Evolutionary conservation across 2,113 vertebrate species (phyloP).

Genomic region (Bostrychus sinensis): DNA sequence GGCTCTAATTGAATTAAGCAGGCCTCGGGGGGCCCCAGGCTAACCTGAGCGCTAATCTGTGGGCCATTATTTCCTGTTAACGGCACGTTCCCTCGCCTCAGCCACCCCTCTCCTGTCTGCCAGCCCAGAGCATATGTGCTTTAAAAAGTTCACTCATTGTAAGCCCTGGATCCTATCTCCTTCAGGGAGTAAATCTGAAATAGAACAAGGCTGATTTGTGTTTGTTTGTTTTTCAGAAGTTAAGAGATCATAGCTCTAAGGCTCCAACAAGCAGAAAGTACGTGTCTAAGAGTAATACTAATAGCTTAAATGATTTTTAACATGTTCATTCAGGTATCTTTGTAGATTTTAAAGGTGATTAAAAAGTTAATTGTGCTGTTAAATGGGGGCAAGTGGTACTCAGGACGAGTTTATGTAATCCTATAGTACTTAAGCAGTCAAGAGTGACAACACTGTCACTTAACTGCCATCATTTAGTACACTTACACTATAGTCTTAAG

Average conservation of each 20-base stretch:
- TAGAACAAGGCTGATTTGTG: constrained; percentile 52
- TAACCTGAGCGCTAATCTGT: constrained; percentile 82
- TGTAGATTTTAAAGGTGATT: background rate
- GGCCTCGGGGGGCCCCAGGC: constrained; percentile 75
- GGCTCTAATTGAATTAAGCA: constrained; percentile 84
- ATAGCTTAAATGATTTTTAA: constrained; percentile 22
- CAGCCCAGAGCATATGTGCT: constrained; percentile 69
- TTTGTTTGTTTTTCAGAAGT: constrained; percentile 59
- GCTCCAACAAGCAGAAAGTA: constrained; percentile 29
- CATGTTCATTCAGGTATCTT: constrained; percentile 13
- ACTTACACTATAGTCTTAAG: no score
- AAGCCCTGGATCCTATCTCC: constrained; percentile 61
- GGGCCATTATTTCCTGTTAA: constrained; percentile 82
- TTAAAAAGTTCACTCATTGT: constrained; percentile 70
- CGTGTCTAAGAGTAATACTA: constrained; percentile 45
- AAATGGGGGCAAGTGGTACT: background rate
- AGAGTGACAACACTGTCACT: background rate
- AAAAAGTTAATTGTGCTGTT: background rate
- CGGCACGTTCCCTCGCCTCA: constrained; percentile 61
- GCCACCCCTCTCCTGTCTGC: constrained; percentile 56
- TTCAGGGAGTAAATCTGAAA: constrained; percentile 62
- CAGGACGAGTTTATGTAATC: background rate
- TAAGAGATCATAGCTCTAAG: constrained; percentile 58
- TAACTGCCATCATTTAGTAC: background rate
- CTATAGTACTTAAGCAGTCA: background rate